Percentiles rank a stretch among this genome's conserved stretches.
Conservation (phyloP, 37 sponge, comb jelly and placozoan genomes). For the Chondrosia reniformis region DNA sequence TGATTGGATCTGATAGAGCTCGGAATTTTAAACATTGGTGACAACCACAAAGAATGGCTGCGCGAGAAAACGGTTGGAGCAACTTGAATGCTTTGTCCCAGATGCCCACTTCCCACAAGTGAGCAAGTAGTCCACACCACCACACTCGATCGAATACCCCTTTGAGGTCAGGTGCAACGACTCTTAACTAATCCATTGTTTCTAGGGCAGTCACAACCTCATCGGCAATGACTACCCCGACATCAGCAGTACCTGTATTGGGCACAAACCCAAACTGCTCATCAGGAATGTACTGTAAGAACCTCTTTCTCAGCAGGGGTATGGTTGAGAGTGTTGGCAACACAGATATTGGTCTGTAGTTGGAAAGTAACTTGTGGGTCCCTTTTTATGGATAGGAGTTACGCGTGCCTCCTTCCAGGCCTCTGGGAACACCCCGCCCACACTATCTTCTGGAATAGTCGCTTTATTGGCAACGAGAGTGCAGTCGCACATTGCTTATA, state of each 20-base stretch:
- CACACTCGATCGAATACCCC: slow-evolving; percentile 7
- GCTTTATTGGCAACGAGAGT: neutral
- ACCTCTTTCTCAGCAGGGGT: neutral
- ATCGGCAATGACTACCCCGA: slow-evolving; percentile 5
- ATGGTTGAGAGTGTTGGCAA: neutral
- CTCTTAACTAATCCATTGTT: neutral
- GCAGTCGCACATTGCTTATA: neutral
- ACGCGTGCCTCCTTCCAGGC: neutral
- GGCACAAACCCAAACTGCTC: slow-evolving; percentile 13
- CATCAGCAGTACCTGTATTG: neutral
- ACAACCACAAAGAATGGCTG: neutral
- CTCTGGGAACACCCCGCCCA: neutral
- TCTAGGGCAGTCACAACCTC: slow-evolving; percentile 5
- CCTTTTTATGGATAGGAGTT: slow-evolving; percentile 8
- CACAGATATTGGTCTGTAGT: slow-evolving; percentile 19
- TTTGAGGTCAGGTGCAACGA: neutral
- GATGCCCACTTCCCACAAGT: slow-evolving; percentile 4
- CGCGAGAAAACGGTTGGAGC: neutral
- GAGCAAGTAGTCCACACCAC: slow-evolving; percentile 15
- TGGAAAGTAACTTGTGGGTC: neutral
- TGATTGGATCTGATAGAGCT: neutral
- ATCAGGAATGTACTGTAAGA: neutral
- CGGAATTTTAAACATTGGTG: neutral
- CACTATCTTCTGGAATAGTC: neutral
- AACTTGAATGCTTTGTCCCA: neutral